Evolutionary conservation across 1,140 invertebrate genomes (phyloP).

Genomic region (Pantala flavescens): DNA sequence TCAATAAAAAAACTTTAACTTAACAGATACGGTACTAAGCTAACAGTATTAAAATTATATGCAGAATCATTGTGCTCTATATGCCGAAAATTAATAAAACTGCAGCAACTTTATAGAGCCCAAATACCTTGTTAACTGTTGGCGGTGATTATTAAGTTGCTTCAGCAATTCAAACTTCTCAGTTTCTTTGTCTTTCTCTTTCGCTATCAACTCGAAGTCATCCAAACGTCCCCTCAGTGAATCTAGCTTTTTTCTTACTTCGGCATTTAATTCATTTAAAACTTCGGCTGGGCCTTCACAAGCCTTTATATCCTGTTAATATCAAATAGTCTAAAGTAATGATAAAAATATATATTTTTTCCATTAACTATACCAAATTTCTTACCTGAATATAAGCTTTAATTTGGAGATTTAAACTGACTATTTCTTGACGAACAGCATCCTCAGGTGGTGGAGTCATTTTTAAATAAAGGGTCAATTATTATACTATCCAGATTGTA

Average conservation of each 20-base stretch:
- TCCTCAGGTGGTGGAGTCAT: constrained; percentile 18
- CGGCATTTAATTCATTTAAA: constrained; percentile 59
- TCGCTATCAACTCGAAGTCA: constrained; percentile 49
- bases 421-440: constrained; percentile 45
- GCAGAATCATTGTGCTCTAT: too few relatives aligned
- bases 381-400: constrained; percentile 67
- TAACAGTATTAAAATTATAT: too few relatives aligned
- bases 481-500: too few relatives aligned
- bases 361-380: too few relatives aligned
- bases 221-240: constrained; percentile 55
- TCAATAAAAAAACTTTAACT: too few relatives aligned
- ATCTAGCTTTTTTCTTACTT: constrained; percentile 54
- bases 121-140: constrained; percentile 52
- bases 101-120: too few relatives aligned
- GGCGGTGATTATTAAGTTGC: constrained; percentile 54
- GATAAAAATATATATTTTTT: constrained; percentile 12
- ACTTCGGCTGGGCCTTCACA: constrained; percentile 54
- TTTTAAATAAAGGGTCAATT: background rate
- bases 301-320: constrained; percentile 50
- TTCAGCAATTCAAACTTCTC: constrained; percentile 47
- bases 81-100: too few relatives aligned
- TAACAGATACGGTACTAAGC: too few relatives aligned
- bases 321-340: constrained; percentile 16
- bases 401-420: constrained; percentile 58
- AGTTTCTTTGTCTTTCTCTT: constrained; percentile 46